Evolutionary conservation across 2,888 invertebrate species (phyloP).

Genomic region (Spatulosminthurus flaviceps): DNA sequence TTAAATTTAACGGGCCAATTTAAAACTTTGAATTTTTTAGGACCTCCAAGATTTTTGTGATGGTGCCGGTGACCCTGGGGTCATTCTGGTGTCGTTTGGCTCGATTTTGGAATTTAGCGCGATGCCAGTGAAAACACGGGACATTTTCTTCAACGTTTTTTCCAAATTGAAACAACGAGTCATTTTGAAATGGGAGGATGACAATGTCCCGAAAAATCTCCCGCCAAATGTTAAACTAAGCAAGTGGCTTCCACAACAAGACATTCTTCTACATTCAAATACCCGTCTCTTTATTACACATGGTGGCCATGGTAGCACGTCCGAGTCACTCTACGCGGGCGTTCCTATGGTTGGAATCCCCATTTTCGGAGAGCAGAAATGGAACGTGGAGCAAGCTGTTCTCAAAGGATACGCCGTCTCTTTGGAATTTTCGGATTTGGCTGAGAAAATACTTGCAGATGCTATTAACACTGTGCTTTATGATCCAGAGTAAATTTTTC

Average conservation of each 20-base stretch:
- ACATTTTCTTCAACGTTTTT: not conserved
- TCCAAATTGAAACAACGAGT: constrained; percentile 3
- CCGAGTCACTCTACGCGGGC: constrained; percentile 9
- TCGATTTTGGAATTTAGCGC: not conserved
- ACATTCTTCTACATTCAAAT: constrained; percentile 5
- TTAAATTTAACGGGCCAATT: too few relatives aligned
- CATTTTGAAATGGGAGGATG: not conserved
- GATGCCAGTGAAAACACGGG: not conserved
- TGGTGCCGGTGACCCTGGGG: not conserved
- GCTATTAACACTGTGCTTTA: not conserved
- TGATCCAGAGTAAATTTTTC: not conserved
- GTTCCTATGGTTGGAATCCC: constrained; percentile 25
- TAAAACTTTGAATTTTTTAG: not conserved
- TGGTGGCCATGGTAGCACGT: constrained; percentile 9
- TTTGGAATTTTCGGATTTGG: too few relatives aligned
- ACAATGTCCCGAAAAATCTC: not conserved
- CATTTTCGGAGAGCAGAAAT: constrained; percentile 34
- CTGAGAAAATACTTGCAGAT: not conserved
- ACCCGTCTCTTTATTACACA: constrained; percentile 6
- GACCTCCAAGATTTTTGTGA: constrained; percentile 11
- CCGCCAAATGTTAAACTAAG: not conserved
- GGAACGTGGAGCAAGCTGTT: constrained; percentile 7
- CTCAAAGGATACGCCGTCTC: not conserved
- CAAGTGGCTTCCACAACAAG: constrained; percentile 30
- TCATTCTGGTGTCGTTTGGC: not conserved